A percentile compares a stretch with the other conserved stretches of the same genome.
Evolutionary conservation across 2,797 vertebrate genomes (phyloP).

Genomic region (Lagocephalus sceleratus): DNA sequence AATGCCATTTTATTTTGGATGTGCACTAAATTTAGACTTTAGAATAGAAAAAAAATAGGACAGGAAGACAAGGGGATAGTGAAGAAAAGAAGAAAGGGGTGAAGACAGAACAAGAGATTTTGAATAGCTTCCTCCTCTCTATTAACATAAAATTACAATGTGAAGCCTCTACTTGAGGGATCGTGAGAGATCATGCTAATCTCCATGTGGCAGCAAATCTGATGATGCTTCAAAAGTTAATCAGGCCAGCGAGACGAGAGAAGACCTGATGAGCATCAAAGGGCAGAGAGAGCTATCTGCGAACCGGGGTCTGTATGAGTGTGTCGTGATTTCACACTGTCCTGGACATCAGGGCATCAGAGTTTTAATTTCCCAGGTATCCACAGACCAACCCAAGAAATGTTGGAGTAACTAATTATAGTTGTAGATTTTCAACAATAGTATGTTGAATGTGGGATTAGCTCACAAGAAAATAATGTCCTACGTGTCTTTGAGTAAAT

Average conservation of each 20-base stretch:
- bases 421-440: too few relatives aligned
- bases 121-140: slow-evolving; percentile 49
- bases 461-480: neutral
- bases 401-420: neutral
- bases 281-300: slow-evolving; percentile 43
- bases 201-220: slow-evolving; percentile 59
- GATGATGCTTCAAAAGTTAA: slow-evolving; percentile 65
- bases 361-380: slow-evolving; percentile 27
- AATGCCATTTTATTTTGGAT: neutral
- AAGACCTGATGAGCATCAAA: slow-evolving; percentile 49
- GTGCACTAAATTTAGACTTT: neutral
- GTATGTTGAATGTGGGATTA: neutral
- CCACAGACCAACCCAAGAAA: slow-evolving; percentile 32
- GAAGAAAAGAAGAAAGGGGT: slow-evolving; percentile 11
- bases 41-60: neutral
- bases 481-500: neutral
- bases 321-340: slow-evolving; percentile 30
- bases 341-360: slow-evolving; percentile 35
- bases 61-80: slow-evolving; percentile 15
- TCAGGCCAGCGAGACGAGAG: slow-evolving; percentile 59
- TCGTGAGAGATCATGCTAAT: slow-evolving; percentile 62
- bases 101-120: slow-evolving; percentile 33
- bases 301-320: slow-evolving; percentile 39
- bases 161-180: slow-evolving; percentile 52
- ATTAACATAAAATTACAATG: slow-evolving; percentile 69